Base-by-base conservation (phyloP, 2,888 invertebrate genomes). In the Folsomia manolachei region DNA sequence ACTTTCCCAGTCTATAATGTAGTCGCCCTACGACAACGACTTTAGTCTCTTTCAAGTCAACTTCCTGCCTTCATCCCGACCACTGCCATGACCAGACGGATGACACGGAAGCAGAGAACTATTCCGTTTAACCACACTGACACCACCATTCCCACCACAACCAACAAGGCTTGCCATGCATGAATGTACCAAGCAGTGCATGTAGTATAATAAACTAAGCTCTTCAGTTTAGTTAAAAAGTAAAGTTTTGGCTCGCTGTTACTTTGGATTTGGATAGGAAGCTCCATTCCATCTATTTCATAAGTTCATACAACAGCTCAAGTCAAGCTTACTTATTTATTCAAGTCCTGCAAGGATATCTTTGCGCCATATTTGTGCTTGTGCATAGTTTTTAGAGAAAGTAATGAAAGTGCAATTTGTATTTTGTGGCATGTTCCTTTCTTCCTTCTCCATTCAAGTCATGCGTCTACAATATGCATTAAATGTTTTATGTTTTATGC, bases 371-470 rank as follows among this genome's bases (percentile, higher is more conserved):
- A 39, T 39, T 39, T 39, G 39, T 39, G 39, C 14, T 39, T 39
- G 39, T 39, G 39, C 39, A 14, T 39, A 14, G 39, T 39, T 39
- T 4, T 39, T n/a, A 14, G 18, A n/a, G 19, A 56, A 56, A 56
- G 56, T 56, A 56, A 56, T 56, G 56, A 56, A 56, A 56, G 56
- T 7, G 56, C 56, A 56, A 56, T 56, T 56, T 56, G 56, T 56
- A 56, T 19, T n/a, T 7, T n/a, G 19, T 19, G 56, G 56, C 11
- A 4, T 56, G 11, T 14, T 56, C 56, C 56, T 56, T 56, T 19
- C 21, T 56, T 56, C 56, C 14, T 39, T 39, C 39, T 39, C 39
- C 39, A 39, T 39, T 39, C 39, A 39, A 39, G 39, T 39, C 39
- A 39, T 39, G 39, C 39, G 14, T 39, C 7, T 39, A 39, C 39